Conservation (phyloP, 2,888 invertebrate genomes). For the Tetranychus piercei region DNA sequence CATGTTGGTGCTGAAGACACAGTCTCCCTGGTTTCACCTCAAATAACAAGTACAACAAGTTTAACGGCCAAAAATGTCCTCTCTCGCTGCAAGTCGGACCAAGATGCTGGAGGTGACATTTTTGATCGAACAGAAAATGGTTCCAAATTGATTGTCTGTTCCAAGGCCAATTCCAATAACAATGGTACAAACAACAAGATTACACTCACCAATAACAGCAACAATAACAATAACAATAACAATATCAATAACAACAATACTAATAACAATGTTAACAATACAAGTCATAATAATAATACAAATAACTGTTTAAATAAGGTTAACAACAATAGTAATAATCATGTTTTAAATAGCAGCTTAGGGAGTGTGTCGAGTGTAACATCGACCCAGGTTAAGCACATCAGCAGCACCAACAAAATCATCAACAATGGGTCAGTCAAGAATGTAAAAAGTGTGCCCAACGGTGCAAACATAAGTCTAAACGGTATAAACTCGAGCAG, state of each 20-base stretch:
- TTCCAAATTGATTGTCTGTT: background rate
- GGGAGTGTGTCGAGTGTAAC: no score
- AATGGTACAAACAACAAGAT: background rate
- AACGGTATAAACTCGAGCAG: background rate
- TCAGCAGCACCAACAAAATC: background rate
- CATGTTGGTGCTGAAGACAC: slow-evolving; percentile 25
- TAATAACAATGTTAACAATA: slow-evolving; percentile 7
- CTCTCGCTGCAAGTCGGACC: slow-evolving; percentile 28
- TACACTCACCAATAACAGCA: background rate
- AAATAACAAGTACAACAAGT: slow-evolving; percentile 8
- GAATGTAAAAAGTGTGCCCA: background rate
- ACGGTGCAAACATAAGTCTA: background rate
- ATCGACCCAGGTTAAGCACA: no score
- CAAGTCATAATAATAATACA: background rate
- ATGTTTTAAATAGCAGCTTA: background rate
- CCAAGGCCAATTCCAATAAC: background rate
- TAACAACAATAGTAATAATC: background rate
- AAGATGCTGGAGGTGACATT: background rate
- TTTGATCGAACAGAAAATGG: background rate
- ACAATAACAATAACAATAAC: background rate
- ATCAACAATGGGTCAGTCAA: background rate
- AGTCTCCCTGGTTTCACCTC: slow-evolving; percentile 21
- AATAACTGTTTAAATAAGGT: background rate
- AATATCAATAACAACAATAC: background rate
- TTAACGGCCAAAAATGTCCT: slow-evolving; percentile 19